A percentile compares a stretch with the other conserved stretches of the same genome.
Evolutionary conservation across 1,140 invertebrate species (phyloP).

Genomic region (Battus philenor): DNA sequence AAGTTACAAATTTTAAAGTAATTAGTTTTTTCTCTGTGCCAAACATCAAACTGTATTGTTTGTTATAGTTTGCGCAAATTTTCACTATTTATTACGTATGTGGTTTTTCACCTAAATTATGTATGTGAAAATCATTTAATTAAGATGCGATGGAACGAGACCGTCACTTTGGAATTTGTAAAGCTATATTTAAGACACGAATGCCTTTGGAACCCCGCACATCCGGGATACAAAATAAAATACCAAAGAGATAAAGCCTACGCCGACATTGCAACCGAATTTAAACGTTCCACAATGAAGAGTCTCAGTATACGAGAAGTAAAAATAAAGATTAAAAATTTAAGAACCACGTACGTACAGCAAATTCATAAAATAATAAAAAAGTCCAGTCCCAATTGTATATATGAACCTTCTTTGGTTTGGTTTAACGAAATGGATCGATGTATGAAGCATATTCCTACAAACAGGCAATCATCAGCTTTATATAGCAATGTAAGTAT

Average conservation of each 20-base stretch:
- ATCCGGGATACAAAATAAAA: slow-evolving; percentile 60
- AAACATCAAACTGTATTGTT: no score
- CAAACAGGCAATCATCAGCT: slow-evolving; percentile 29
- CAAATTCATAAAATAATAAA: slow-evolving; percentile 71
- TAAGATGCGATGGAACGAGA: slow-evolving; percentile 65
- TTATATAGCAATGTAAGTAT: slow-evolving; percentile 27
- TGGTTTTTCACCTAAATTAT: no score
- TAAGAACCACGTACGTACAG: slow-evolving; percentile 68
- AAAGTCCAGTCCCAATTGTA: slow-evolving; percentile 58
- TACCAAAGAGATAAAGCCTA: slow-evolving; percentile 59
- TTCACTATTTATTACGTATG: no score
- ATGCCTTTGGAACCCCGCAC: slow-evolving; percentile 69
- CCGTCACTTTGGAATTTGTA: slow-evolving; percentile 66
- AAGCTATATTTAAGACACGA: slow-evolving; percentile 70
- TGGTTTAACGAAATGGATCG: slow-evolving; percentile 71
- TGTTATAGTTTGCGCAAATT: no score
- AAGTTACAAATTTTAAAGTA: no score
- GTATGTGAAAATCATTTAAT: no score
- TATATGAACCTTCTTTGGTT: slow-evolving; percentile 58
- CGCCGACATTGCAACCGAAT: slow-evolving; percentile 46
- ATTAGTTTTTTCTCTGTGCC: no score
- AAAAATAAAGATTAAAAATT: slow-evolving; percentile 72
- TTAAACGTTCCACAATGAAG: slow-evolving; percentile 52
- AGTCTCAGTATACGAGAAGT: slow-evolving; percentile 51
- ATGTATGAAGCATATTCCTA: slow-evolving; percentile 56